Evolutionary conservation across 2,888 invertebrate genomes (phyloP), one percentile per base, ranked within the genome.

Genomic region (Glyphotaelius pellucidus): DNA sequence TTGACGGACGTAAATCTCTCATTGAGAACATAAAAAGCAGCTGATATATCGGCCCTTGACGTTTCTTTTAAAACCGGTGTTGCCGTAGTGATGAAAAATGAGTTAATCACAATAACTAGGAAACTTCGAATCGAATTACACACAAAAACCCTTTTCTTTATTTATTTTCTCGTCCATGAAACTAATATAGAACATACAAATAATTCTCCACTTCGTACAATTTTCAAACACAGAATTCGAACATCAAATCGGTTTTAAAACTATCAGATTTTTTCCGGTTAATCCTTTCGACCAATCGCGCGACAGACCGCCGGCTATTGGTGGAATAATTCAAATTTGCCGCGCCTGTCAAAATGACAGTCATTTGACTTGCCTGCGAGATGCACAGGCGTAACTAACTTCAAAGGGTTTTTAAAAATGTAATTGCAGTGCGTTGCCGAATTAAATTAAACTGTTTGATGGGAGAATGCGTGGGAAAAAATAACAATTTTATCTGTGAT

Each of bases 311-410:
- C 91, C 89, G 86, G 79, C 91, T 79, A 89, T 83, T 89, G 89
- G 91, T 83, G 52, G 90, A 91, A 85, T 90, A 90, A 91, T 91
- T 86, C 91, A 85, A 90, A 91, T 90, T 90, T 83, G 42, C 80
- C 90, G 38, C 89, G 89, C 52, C 83, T 89, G 91, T 92, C 92
- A 92, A 91, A 92, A 91, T 92, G 92, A 92, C 92, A 92, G 80
- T 89, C 89, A 92, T 92, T 92, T 88, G 92, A 85, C 84, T 90
- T 31, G 88, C 52, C 83, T 91, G 38, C 38, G 52, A 84, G 79
- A 84, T 89, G 83, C 32, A 35, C 85, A 47, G 47, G 90, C 91
- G 80, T 90, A 80, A 90, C 85, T 25, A 90, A 90, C 80, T 52
- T 87, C 87, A 90, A 90, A 90, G 90, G 80, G 90, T 79, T 89